Conservation (phyloP, 2,888 invertebrate genomes). For the Micropterix aruncella region DNA sequence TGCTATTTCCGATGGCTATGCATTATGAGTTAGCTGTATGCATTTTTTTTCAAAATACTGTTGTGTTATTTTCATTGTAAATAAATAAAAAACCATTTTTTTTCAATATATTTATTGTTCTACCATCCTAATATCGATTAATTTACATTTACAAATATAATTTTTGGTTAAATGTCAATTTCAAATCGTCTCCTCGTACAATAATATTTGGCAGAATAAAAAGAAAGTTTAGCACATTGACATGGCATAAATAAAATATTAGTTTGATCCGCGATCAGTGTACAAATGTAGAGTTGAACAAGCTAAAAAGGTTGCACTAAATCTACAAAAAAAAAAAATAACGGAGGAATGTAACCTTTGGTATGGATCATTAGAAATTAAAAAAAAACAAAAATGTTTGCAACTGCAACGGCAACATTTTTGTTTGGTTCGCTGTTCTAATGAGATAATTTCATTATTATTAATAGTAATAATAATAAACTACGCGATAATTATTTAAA, state of each 20-base stretch:
- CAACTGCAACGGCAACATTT: too few species aligned
- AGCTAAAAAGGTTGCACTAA: background rate
- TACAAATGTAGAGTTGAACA: background rate
- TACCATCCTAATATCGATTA: background rate
- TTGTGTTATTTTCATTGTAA: too few species aligned
- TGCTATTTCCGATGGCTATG: too few species aligned
- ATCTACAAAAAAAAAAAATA: background rate
- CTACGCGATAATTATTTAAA: too few species aligned
- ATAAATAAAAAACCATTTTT: too few species aligned
- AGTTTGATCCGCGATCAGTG: too few species aligned
- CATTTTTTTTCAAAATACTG: too few species aligned
- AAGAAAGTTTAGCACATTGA: background rate
- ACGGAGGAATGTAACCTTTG: background rate
- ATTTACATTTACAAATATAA: conserved; percentile 6
- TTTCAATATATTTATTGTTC: background rate
- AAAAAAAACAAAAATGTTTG: background rate
- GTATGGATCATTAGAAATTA: background rate
- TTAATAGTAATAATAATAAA: too few species aligned
- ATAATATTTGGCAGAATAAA: conserved; percentile 6
- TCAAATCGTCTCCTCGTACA: conserved; percentile 9
- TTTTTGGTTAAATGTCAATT: conserved; percentile 13
- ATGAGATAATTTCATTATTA: too few species aligned
- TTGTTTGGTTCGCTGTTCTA: too few species aligned
- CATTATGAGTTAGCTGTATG: too few species aligned
- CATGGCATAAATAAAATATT: too few species aligned